Conservation (phyloP, 1,140 invertebrate species). For the Nomia melanderi region DNA sequence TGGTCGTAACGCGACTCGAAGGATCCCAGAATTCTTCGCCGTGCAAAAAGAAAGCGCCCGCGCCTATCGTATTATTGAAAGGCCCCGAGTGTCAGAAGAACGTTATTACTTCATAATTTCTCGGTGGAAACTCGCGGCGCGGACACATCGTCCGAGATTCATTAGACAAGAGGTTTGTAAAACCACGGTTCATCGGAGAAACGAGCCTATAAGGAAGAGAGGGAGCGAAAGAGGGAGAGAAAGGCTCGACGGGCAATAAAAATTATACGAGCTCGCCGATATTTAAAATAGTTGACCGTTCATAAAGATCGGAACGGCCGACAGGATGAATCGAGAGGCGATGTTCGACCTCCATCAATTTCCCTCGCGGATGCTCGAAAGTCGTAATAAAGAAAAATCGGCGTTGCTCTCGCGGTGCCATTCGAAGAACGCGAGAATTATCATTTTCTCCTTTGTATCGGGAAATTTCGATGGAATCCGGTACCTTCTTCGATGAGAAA, state of each 20-base stretch:
- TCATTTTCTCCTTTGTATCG: neutral
- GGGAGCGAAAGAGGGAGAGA: neutral
- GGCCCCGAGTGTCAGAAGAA: neutral
- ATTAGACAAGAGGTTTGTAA: slow-evolving; percentile 6
- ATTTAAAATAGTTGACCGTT: slow-evolving; percentile 23
- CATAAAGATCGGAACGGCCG: slow-evolving; percentile 22
- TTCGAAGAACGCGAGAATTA: slow-evolving; percentile 14
- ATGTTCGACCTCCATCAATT: slow-evolving; percentile 28
- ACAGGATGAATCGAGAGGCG: slow-evolving; percentile 30
- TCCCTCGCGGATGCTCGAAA: slow-evolving; percentile 8
- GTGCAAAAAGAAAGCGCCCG: neutral
- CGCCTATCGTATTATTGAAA: neutral
- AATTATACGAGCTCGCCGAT: neutral
- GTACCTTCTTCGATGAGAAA: no score
- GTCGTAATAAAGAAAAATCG: neutral
- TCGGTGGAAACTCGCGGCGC: neutral
- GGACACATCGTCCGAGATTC: neutral
- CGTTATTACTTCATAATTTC: slow-evolving; percentile 7
- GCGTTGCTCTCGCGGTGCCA: neutral
- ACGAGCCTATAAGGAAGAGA: neutral
- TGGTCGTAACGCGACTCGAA: neutral
- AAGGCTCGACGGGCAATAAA: neutral
- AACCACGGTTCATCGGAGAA: neutral
- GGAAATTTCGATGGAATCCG: slow-evolving; percentile 32
- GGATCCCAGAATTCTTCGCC: neutral